Conservation (phyloP, 2,113 vertebrate species). For the Brevimyrus niger region DNA sequence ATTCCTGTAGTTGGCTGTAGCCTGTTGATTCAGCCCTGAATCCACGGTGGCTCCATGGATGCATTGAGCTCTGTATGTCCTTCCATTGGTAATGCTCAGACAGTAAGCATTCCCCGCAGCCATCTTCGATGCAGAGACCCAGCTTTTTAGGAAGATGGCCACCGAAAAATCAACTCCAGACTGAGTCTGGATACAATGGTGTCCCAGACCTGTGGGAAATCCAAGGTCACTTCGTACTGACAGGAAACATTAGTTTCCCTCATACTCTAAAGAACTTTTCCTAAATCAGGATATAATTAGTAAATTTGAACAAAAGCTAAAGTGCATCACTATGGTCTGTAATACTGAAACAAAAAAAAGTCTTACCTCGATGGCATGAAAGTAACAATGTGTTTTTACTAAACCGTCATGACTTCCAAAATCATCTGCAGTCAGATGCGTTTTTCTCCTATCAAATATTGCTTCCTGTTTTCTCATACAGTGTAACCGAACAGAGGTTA, state of each 20-base stretch:
- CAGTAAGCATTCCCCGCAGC: background rate
- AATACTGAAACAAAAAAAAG: background rate
- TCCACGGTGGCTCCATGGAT: background rate
- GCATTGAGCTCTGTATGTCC: background rate
- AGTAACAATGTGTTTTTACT: background rate
- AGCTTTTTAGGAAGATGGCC: background rate
- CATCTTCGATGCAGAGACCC: background rate
- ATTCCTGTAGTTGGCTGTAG: slow-evolving; percentile 17
- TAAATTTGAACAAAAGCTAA: background rate
- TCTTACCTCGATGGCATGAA: background rate
- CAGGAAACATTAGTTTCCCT: background rate
- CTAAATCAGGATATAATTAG: background rate
- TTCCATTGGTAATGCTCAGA: background rate
- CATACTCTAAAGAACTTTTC: background rate
- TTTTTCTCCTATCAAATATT: background rate
- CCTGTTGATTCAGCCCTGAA: background rate
- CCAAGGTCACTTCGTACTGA: background rate
- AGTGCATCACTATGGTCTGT: background rate
- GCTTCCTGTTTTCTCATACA: background rate
- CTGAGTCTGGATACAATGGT: background rate
- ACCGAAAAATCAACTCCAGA: background rate
- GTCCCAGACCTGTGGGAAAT: background rate
- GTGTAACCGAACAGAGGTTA: background rate
- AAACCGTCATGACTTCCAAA: background rate
- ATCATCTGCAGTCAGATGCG: background rate